Evolutionary conservation across 2,797 vertebrate species (phyloP), one percentile per base, ranked within the genome.

Genomic region (Morelia viridis): DNA sequence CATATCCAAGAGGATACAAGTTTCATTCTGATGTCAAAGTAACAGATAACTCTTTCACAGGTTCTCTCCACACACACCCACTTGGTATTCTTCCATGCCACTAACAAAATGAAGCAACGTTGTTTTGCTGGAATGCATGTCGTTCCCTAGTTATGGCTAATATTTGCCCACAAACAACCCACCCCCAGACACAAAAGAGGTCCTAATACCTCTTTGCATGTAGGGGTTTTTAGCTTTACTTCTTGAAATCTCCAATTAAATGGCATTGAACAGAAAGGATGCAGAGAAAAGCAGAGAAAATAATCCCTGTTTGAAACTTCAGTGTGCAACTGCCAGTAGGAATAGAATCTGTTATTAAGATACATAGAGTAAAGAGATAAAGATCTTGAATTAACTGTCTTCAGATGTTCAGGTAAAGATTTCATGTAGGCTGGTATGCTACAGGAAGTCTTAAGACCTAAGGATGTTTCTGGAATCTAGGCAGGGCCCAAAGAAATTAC

Each of bases 341-440:
- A 57, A 57, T 56, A 12, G 57, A 86, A 19, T 53, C 50, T 22
- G 17, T 10, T 22, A 76, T 41, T 76, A 41, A 71, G 17, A 11
- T 53, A 65, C 53, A 88, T 3, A 28, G 15, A 64, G 2, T 61
- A 26, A 62, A 31, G 17, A 15, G 22, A 24, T 68, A 58, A 57
- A 58, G 17, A 35, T 35, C 26, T 64, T 56, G 62, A n/a, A 56
- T 68, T 65, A 31, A 88, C 3, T 31, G 62, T 41, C 5, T 91
- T 90, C 22, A 46, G 10, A 94, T 91, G 31, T 0, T 1, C 8
- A 88, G 53, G 22, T 89, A 58, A 46, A 83, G 53, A 56, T 8
- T 19, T 1, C 71, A 91, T 7, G 64, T 57, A 91, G 92, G 85
- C 26, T 60, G 46, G 19, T 93, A 94, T 90, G 2, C 2, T 87